Base-by-base conservation (phyloP, 2,797 vertebrate genomes). In the Thalassophryne amazonica region DNA sequence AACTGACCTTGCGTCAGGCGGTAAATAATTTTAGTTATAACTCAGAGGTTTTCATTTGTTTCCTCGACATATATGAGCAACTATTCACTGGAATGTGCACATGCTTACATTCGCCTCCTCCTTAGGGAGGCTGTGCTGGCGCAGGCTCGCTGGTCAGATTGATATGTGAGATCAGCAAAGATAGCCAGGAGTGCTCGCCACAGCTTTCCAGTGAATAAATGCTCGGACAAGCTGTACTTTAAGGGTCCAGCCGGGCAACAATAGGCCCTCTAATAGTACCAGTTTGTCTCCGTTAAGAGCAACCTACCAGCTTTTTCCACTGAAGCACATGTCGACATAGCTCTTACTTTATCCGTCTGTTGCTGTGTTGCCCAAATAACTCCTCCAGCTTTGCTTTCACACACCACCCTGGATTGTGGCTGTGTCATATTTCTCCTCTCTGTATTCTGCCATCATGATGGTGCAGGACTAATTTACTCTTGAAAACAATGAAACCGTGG, bases 211-310 rank as follows among this genome's bases (percentile, higher is more conserved):
- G 54, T 39, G 75, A 87, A 71, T 79, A 84, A 84, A 76, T 77
- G 82, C 75, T 54, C n/a, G 76, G 78, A 87, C 83, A 86, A 83
- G 79, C 77, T 82, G 77, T 85, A 87, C 80, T 81, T 84, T 84
- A 67, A 82, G 76, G 46, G 73, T 58, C 66, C 56, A 46, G 76
- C 56, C 46, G 13, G 71, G 66, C 76, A 83, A 89, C 85, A 87
- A 89, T 82, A 67, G 83, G 38, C 41, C 66, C 39, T 47, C 61
- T 86, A 89, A 89, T 88, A 78, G 83, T 73, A 69, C 54, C 78
- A 73, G 79, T 89, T 87, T 87, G 84, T 89, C 85, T 89, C 83
- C 68, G 81, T 89, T 89, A 87, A 76, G 73, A 78, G 60, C 73
- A 68, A 76, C 69, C 38, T 57, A 24, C 42, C 16, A 9, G 27